Percentiles rank a stretch among this genome's conserved stretches.
Conservation (phyloP, 2,113 vertebrate genomes). For the human (Homo sapiens) region GRCh38 chr20:39689501-39690000, state of each 20-base stretch:
- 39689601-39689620: background rate
- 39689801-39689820: constrained; percentile 3
- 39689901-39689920: constrained; percentile 45
- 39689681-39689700: background rate
- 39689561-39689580: background rate
- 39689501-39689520: background rate
- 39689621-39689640: background rate
- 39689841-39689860: constrained; percentile 49
- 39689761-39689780: constrained; percentile 26
- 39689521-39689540: background rate
- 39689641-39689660: too few relatives aligned
- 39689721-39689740: constrained; percentile 24
- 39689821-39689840: background rate
- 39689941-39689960: constrained; percentile 40
- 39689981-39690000: constrained; percentile 9
- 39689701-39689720: background rate
- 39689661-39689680: background rate
- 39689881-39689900: background rate
- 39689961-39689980: constrained; percentile 16
- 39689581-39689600: background rate
- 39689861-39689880: constrained; percentile 49
- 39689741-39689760: constrained; percentile 24
- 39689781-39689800: constrained; percentile 29
- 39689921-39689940: constrained; percentile 38
- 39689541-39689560: background rate